A percentile compares a stretch with the other conserved stretches of the same genome.
Conservation (phyloP, 2,113 vertebrate species). For the Triplophysa siluroides region DNA sequence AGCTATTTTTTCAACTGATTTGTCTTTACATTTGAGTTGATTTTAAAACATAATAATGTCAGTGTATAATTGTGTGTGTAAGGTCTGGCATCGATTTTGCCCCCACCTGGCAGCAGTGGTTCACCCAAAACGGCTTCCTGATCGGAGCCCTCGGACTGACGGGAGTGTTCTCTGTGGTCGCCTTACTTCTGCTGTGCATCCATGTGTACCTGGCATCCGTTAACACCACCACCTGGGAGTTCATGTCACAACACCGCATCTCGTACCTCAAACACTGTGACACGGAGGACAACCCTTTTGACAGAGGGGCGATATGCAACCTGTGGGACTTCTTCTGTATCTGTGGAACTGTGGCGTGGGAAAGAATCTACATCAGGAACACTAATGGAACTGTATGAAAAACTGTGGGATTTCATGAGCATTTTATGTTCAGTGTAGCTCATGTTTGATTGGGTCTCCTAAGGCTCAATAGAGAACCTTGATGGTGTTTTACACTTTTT, state of each 20-base stretch:
- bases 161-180: slow-evolving; percentile 71
- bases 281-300: slow-evolving; percentile 84
- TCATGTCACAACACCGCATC: slow-evolving; percentile 88
- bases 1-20: neutral
- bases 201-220: slow-evolving; percentile 89
- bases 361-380: slow-evolving; percentile 76
- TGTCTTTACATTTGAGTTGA: too few relatives aligned
- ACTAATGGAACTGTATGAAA: slow-evolving; percentile 63
- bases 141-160: slow-evolving; percentile 75
- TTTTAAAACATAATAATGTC: too few relatives aligned
- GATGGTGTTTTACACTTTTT: neutral
- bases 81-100: slow-evolving; percentile 84
- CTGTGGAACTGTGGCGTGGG: slow-evolving; percentile 81
- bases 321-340: slow-evolving; percentile 91
- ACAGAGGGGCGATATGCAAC: slow-evolving; percentile 85
- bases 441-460: neutral
- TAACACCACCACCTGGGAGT: slow-evolving; percentile 95
- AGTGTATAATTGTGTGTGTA: neutral
- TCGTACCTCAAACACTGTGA: slow-evolving; percentile 83
- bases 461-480: neutral
- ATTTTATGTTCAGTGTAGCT: too few relatives aligned
- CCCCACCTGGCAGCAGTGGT: slow-evolving; percentile 78
- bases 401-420: neutral
- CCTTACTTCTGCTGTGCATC: slow-evolving; percentile 80
- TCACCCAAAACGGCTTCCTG: slow-evolving; percentile 77